These are phyloP conservation scores for Tridacna gigas DNA, from an alignment of 2,888 invertebrate genomes.

Conservation along the genomic window DNA sequence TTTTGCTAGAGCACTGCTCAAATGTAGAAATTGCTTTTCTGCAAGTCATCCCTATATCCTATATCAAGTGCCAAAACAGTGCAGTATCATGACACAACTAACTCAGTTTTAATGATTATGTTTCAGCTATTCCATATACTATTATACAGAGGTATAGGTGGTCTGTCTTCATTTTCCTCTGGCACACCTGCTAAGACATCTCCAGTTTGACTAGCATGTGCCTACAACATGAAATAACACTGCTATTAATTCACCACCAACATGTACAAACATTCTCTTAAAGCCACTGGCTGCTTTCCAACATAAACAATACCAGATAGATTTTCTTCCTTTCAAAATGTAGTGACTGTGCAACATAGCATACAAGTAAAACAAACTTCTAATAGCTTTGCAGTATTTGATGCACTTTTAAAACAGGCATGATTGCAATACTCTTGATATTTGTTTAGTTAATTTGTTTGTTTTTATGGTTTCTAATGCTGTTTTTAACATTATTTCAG, in stretches of 20 bases:
- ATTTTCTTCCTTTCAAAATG: neutral
- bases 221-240: slow-evolving; percentile 59
- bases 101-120: neutral
- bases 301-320: neutral
- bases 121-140: slow-evolving; percentile 67
- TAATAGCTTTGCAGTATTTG: too few relatives aligned
- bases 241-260: neutral
- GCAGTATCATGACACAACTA: neutral
- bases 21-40: neutral
- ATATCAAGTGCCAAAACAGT: neutral
- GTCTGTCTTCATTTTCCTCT: slow-evolving; percentile 59
- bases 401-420: too few relatives aligned
- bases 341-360: neutral
- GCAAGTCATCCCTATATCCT: neutral
- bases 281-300: too few relatives aligned
- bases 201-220: slow-evolving; percentile 75
- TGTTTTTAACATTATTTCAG: too few relatives aligned
- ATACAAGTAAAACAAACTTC: too few relatives aligned
- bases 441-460: too few relatives aligned
- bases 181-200: slow-evolving; percentile 77
- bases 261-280: too few relatives aligned
- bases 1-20: too few relatives aligned
- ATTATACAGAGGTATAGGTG: slow-evolving; percentile 52
- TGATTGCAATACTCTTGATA: too few relatives aligned
- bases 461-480: too few relatives aligned